Evolutionary conservation across 2,888 invertebrate species (phyloP).

Genomic region (Laspeyria flexula): DNA sequence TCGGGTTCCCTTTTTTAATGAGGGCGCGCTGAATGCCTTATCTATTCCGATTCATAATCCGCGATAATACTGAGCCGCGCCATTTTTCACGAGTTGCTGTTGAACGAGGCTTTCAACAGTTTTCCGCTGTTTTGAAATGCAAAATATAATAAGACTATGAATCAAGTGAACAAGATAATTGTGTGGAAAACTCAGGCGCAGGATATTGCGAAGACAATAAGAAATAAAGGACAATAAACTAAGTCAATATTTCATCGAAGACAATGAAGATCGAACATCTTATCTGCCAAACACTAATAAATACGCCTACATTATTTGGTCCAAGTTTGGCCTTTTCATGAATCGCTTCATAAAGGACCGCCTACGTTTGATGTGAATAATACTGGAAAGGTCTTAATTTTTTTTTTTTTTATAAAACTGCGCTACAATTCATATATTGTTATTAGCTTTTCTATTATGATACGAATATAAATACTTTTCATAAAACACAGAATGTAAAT

Average conservation of each 20-base stretch:
- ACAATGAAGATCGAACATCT: conserved; percentile 38
- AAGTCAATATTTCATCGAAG: conserved; percentile 38
- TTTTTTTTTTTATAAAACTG: neutral
- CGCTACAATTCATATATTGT: too few relatives aligned
- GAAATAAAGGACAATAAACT: conserved; percentile 40
- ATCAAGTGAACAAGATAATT: conserved; percentile 36
- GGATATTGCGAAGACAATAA: conserved; percentile 40
- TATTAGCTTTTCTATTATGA: too few relatives aligned
- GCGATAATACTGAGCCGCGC: conserved; percentile 55
- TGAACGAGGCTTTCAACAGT: conserved; percentile 46
- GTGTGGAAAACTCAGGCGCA: conserved; percentile 29
- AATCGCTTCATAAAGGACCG: conserved; percentile 1
- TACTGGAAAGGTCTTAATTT: neutral
- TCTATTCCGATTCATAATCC: conserved; percentile 69
- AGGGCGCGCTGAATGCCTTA: conserved; percentile 71
- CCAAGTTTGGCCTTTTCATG: conserved; percentile 16
- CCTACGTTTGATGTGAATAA: neutral
- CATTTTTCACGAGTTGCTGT: conserved; percentile 53
- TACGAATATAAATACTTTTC: too few relatives aligned
- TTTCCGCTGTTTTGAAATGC: conserved; percentile 41
- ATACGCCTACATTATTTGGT: conserved; percentile 30
- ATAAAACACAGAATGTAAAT: too few relatives aligned
- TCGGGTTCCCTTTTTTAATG: conserved; percentile 64
- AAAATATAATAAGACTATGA: conserved; percentile 40
- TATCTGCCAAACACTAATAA: conserved; percentile 36